phyloP scores from a whole-genome alignment of 1,140 invertebrate species.

The Heterodera schachtii region DNA sequence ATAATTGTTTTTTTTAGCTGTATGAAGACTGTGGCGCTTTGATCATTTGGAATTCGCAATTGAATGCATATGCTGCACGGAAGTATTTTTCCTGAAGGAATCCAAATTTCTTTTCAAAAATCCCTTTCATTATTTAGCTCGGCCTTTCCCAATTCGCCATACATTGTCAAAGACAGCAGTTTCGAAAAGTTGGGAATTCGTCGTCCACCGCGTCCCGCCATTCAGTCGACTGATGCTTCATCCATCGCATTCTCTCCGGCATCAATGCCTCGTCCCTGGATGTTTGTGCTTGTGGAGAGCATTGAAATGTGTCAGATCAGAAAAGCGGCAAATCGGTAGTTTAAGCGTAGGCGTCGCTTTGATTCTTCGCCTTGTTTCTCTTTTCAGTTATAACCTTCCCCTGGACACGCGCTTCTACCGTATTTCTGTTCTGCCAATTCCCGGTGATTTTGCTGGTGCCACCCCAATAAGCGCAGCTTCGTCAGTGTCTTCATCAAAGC shows the following conservation, averaged over 20 bases:
- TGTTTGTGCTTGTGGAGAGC: slow-evolving; percentile 46
- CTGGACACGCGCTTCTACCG: slow-evolving; percentile 53
- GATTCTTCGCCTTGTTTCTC: not conserved
- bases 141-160: slow-evolving; percentile 30
- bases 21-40: slow-evolving; percentile 21
- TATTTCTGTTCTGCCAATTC: slow-evolving; percentile 46
- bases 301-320: slow-evolving; percentile 51
- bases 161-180: slow-evolving; percentile 49
- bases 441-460: slow-evolving; percentile 8
- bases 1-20: slow-evolving; percentile 5
- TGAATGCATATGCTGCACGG: slow-evolving; percentile 11
- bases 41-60: slow-evolving; percentile 29
- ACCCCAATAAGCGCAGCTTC: slow-evolving; percentile 4
- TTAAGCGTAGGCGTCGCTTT: not conserved
- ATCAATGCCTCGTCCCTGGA: slow-evolving; percentile 34
- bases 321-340: slow-evolving; percentile 46
- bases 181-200: slow-evolving; percentile 41
- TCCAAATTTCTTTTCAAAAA: not conserved
- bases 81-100: slow-evolving; percentile 2
- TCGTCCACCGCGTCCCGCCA: slow-evolving; percentile 17
- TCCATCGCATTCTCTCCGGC: not conserved
- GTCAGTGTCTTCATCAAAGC: slow-evolving; percentile 4
- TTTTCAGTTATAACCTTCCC: slow-evolving; percentile 52
- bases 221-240: not conserved
- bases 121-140: not conserved